A percentile compares a stretch with the other conserved stretches of the same genome.
Conservation (phyloP, 2,797 vertebrate species). For the Chaenodraco wilsoni region DNA sequence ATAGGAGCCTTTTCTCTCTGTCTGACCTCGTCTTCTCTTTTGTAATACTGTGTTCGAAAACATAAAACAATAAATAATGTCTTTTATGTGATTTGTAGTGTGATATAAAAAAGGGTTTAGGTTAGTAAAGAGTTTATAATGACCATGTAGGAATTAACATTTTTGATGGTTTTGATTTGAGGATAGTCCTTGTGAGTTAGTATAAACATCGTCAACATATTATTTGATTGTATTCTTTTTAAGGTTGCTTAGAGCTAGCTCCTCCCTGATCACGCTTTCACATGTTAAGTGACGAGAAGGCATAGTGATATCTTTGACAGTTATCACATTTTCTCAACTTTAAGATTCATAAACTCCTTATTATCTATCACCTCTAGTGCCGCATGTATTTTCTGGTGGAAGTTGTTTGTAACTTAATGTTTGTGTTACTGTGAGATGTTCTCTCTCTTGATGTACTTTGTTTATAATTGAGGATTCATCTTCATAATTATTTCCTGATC, state of each 20-base stretch:
- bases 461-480: neutral
- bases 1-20: conserved; percentile 23
- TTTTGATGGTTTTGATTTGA: neutral
- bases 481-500: neutral
- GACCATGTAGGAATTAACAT: neutral
- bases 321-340: neutral
- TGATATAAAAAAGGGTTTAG: conserved; percentile 7
- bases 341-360: neutral
- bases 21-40: conserved; percentile 28
- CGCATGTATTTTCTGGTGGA: neutral
- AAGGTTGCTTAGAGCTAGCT: conserved; percentile 26
- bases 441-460: neutral
- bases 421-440: neutral
- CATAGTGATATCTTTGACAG: conserved; percentile 1
- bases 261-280: conserved; percentile 38
- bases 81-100: neutral
- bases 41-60: conserved; percentile 9
- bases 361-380: neutral
- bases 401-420: neutral
- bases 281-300: conserved; percentile 19
- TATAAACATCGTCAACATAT: neutral
- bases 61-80: conserved; percentile 29
- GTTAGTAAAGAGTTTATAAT: neutral
- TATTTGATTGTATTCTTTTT: neutral
- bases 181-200: neutral